Percentiles rank a stretch among this genome's conserved stretches.
Conservation (phyloP, 2,888 invertebrate species). For the Ornithoptera alexandrae region DNA sequence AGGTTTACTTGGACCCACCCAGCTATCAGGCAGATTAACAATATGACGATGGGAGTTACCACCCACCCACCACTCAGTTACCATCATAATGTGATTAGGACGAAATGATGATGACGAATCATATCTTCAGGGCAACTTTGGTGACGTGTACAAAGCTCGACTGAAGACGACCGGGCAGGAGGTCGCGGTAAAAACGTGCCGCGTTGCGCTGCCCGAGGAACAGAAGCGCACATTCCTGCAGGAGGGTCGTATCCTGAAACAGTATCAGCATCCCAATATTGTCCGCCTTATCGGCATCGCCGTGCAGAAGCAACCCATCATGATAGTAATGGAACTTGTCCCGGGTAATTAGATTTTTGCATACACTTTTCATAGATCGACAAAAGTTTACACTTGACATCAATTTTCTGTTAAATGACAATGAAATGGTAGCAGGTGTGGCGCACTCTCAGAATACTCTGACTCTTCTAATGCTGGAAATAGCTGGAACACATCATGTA, state of each 20-base stretch:
- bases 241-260: constrained; percentile 96
- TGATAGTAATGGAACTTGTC: constrained; percentile 99
- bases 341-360: constrained; percentile 76
- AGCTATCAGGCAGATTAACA: too few species aligned
- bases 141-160: constrained; percentile 96
- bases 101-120: background rate
- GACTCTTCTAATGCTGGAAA: too few species aligned
- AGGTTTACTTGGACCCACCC: too few species aligned
- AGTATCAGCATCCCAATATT: constrained; percentile 98
- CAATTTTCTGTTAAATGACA: too few species aligned
- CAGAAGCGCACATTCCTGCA: constrained; percentile 96
- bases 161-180: constrained; percentile 90
- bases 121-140: constrained; percentile 92
- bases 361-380: background rate
- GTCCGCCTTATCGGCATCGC: constrained; percentile 98
- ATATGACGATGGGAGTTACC: too few species aligned
- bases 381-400: too few species aligned
- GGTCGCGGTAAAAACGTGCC: constrained; percentile 97
- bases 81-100: too few species aligned
- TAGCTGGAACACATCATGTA: too few species aligned
- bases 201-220: constrained; percentile 95
- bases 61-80: too few species aligned
- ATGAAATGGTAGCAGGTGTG: too few species aligned
- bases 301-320: constrained; percentile 98
- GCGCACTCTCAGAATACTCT: too few species aligned